These are phyloP conservation scores for Sinosuthora webbiana DNA, from an alignment of 2,113 vertebrate species.

Conservation along the genomic window DNA sequence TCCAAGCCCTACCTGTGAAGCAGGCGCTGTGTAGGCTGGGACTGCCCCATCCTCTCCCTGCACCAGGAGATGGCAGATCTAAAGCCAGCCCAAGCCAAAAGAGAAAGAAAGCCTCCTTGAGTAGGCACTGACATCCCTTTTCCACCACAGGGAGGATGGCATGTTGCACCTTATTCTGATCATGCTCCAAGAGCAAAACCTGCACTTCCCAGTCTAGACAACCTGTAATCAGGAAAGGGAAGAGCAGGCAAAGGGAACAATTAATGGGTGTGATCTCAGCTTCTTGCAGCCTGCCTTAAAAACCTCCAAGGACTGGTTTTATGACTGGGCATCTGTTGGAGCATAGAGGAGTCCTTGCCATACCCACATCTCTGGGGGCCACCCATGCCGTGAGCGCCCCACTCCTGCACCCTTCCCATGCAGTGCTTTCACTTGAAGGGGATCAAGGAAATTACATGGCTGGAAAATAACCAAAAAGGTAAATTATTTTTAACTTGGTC, in stretches of 20 bases:
- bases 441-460: neutral
- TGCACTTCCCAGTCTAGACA: constrained; percentile 40
- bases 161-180: neutral
- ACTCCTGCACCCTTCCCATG: neutral
- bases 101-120: neutral
- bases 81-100: neutral
- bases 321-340: neutral
- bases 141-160: neutral
- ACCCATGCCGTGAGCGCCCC: neutral
- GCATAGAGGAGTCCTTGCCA: neutral
- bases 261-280: constrained; percentile 24
- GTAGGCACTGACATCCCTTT: neutral
- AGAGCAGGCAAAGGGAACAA: neutral
- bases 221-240: constrained; percentile 23
- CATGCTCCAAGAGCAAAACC: constrained; percentile 26
- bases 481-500: neutral
- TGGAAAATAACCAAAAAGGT: neutral
- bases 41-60: neutral
- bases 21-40: fast-evolving
- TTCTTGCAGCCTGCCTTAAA: neutral
- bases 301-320: neutral
- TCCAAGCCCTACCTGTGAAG: neutral
- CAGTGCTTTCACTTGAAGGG: neutral
- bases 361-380: fast-evolving
- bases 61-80: neutral